Evolutionary conservation across 2,113 vertebrate species (phyloP).

Genomic region (Pterocles orientalis): DNA sequence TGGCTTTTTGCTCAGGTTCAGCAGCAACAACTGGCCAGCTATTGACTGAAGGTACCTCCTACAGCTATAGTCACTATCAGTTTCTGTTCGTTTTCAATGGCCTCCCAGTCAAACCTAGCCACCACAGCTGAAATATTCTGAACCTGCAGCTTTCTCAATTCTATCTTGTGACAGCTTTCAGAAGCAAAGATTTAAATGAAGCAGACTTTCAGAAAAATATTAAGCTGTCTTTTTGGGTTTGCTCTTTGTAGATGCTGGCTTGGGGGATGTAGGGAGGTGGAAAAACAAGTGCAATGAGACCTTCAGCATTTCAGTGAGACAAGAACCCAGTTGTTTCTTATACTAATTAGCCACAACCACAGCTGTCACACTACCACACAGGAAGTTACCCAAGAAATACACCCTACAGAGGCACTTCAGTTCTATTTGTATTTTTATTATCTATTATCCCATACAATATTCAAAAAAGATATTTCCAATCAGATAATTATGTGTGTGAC

Average conservation of each 20-base stretch:
- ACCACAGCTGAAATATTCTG: not conserved
- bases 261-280: accelerated
- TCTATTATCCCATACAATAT: not conserved
- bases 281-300: not conserved
- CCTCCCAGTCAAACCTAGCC: not conserved
- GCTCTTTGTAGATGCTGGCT: not conserved
- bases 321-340: not conserved
- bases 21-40: not conserved
- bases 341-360: not conserved
- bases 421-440: not conserved
- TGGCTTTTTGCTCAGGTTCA: not conserved
- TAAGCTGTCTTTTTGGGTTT: not conserved
- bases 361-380: not conserved
- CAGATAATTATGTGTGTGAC: accelerated
- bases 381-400: not conserved
- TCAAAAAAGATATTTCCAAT: not conserved
- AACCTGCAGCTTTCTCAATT: not conserved
- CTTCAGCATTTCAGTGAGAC: not conserved
- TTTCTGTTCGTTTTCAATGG: not conserved
- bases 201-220: not conserved
- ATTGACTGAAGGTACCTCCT: not conserved
- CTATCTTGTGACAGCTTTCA: not conserved
- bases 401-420: not conserved
- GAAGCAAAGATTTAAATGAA: not conserved
- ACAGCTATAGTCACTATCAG: not conserved